phyloP scores from a whole-genome alignment of 2,888 invertebrate species.

The Netelia melanura region DNA sequence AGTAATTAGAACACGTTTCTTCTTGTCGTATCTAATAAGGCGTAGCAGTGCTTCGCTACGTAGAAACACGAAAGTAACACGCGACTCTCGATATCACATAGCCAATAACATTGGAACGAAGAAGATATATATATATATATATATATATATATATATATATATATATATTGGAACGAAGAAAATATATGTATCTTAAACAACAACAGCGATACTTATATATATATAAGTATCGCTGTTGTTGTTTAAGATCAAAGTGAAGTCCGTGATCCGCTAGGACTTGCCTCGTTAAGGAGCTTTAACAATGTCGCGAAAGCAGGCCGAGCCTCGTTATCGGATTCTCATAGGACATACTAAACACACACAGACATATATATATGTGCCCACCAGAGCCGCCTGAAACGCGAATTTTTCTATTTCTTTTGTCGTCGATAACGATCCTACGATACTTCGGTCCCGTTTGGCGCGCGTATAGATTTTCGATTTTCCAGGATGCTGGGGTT shows the following conservation, averaged over 20 bases:
- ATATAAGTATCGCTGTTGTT: constrained; percentile 8
- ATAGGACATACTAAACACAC: not conserved
- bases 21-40: constrained; percentile 57
- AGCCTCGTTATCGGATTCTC: constrained; percentile 54
- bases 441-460: constrained; percentile 39
- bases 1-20: constrained; percentile 67
- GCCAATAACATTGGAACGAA: not conserved
- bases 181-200: constrained; percentile 20
- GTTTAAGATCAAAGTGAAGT: constrained; percentile 52
- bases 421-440: constrained; percentile 57
- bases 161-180: too few species aligned
- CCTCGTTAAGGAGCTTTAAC: constrained; percentile 58
- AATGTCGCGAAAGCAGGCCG: constrained; percentile 54
- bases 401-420: constrained; percentile 39
- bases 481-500: constrained; percentile 1
- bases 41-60: constrained; percentile 10
- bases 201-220: constrained; percentile 5
- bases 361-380: not conserved
- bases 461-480: constrained; percentile 38
- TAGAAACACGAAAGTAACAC: constrained; percentile 16
- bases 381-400: constrained; percentile 8
- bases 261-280: constrained; percentile 34
- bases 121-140: not conserved
- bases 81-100: not conserved
- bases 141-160: not conserved